Evolutionary conservation across 2,797 vertebrate genomes (phyloP).

Genomic region (Ctenosaura bakeri): DNA sequence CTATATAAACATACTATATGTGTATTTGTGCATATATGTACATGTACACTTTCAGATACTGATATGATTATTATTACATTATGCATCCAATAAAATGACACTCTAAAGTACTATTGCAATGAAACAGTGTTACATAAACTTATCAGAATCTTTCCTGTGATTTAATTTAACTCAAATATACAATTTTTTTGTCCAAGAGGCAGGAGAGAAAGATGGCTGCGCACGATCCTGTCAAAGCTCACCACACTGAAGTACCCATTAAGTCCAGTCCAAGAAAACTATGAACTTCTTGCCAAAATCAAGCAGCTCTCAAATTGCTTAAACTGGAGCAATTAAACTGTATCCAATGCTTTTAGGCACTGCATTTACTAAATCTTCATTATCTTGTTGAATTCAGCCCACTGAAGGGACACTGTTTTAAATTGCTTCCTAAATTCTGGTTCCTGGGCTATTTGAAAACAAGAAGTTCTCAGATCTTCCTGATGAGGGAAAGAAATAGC

Average conservation of each 20-base stretch:
- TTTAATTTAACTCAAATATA: not conserved
- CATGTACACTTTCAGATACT: too few species aligned
- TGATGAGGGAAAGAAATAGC: not conserved
- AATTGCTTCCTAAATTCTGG: not conserved
- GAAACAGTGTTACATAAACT: not conserved
- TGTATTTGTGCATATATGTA: too few species aligned
- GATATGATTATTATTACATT: not conserved
- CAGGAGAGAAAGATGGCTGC: not conserved
- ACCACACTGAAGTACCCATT: not conserved
- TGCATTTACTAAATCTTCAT: not conserved
- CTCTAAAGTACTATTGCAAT: not conserved
- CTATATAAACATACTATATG: too few species aligned
- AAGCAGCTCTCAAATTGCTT: not conserved
- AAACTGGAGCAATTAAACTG: not conserved
- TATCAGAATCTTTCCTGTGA: not conserved
- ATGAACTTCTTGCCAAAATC: not conserved
- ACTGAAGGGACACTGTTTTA: not conserved
- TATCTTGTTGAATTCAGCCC: not conserved
- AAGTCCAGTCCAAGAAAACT: not conserved
- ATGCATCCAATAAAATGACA: not conserved
- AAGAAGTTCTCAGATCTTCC: not conserved
- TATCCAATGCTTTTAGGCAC: not conserved
- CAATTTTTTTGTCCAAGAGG: conserved; percentile 28
- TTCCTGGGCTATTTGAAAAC: not conserved
- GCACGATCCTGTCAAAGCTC: too few species aligned